Conservation (phyloP, 2,888 invertebrate species). For the Campopleginae sp. region DNA sequence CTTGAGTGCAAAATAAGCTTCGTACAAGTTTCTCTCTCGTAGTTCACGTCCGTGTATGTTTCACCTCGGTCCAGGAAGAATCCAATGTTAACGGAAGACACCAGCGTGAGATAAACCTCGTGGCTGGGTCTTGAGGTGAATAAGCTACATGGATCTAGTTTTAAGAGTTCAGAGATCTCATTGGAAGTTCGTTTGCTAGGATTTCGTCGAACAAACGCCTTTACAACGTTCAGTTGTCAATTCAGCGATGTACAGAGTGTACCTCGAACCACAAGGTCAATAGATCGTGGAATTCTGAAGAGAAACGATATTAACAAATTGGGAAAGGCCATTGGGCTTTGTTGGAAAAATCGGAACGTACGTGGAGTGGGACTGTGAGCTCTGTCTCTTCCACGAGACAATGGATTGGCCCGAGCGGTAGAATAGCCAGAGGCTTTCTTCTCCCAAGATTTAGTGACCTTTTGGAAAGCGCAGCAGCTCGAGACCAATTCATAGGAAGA, state of each 20-base stretch:
- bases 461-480: neutral
- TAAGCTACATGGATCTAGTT: slow-evolving; percentile 17
- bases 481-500: neutral
- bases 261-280: neutral
- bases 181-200: neutral
- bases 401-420: neutral
- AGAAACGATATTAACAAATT: neutral
- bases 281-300: neutral
- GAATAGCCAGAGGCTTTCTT: neutral
- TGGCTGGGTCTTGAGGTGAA: slow-evolving; percentile 3
- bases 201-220: neutral
- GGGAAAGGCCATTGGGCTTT: neutral
- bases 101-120: slow-evolving; percentile 10
- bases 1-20: slow-evolving; percentile 41
- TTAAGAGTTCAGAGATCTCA: slow-evolving; percentile 4
- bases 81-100: slow-evolving; percentile 26
- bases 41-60: slow-evolving; percentile 14
- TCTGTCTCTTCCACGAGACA: neutral
- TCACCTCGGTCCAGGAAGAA: slow-evolving; percentile 8
- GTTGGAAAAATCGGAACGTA: neutral
- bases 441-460: neutral
- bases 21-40: slow-evolving; percentile 34
- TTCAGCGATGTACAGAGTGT: neutral
- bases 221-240: neutral
- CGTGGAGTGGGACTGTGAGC: neutral